Base-by-base conservation (phyloP, 2,797 vertebrate genomes). In the Alectoris magna region DNA sequence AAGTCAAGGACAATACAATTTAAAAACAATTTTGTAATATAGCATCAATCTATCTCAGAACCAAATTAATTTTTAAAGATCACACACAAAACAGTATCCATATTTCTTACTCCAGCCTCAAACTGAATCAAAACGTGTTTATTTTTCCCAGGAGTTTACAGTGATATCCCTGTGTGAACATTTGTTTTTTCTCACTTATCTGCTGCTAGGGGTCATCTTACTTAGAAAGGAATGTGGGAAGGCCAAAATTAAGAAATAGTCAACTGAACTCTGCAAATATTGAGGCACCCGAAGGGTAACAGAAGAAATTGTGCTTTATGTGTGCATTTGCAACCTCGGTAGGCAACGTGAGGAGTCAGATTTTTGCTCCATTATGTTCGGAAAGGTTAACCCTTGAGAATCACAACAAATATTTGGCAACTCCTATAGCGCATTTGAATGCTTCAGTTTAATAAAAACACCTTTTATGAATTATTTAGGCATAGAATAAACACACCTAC, bases 281-380 rank as follows among this genome's bases (percentile, higher is more conserved):
- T 0, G 0, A 75, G 58, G 41, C 11, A 48, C 10, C 3, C 31
- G 48, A 27, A 72, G 8, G 4, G 31, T 24, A 76, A 64, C 48
- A 84, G 6, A 64, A 75, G 62, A 51, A 71, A 70, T 0, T 10
- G 13, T 14, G 29, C 10, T 1, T 39, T 58, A 66, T 18, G 21
- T 6, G 2, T 17, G 22, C 18, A 19, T 11, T 17, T 6, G 11
- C 51, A 88, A 27, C 23, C 10, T 10, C 31, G 5, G 13, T 22
- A 41, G 23, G 6, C 18, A 34, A 26, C 53, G 41, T 17, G 55
- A 68, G 23, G 19, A 18, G 19, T 36, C 9, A 81, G 59, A 68
- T 68, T 81, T 74, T 51, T 75, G 19, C 22, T 51, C 5, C 60
- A 9, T 26, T 59, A 24, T 23, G 41, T 67, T 84, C 13, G 31